A percentile compares a stretch with the other conserved stretches of the same genome.
These are phyloP conservation scores for Hipparchia sbordonii DNA, from an alignment of 2,888 invertebrate species.

Conservation along the genomic window DNA sequence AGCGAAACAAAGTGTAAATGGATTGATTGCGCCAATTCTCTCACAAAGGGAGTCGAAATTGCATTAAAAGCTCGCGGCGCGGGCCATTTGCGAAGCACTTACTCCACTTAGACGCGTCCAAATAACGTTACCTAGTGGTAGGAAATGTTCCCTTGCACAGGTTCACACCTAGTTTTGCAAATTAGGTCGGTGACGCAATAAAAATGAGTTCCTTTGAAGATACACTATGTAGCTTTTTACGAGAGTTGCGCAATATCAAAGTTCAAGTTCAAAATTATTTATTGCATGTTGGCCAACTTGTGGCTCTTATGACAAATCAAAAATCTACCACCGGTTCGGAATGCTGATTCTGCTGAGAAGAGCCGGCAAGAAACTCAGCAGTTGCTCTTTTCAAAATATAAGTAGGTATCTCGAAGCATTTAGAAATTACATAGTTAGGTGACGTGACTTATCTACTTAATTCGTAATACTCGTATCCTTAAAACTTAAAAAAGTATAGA, in stretches of 20 bases:
- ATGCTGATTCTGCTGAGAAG: no score
- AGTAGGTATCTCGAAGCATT: no score
- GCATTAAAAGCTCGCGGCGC: conserved; percentile 81
- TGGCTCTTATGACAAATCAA: no score
- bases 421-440: no score
- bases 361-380: no score
- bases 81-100: conserved; percentile 80
- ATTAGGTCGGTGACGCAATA: conserved; percentile 32
- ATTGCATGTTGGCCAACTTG: no score
- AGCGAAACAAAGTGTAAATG: conserved; percentile 84
- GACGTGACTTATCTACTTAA: no score
- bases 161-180: conserved; percentile 41
- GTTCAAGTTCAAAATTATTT: neutral
- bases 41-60: conserved; percentile 80
- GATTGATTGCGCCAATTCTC: conserved; percentile 83
- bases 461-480: no score
- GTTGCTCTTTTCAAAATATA: no score
- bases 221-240: neutral
- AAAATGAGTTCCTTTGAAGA: conserved; percentile 11
- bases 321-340: no score
- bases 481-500: no score
- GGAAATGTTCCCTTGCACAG: conserved; percentile 48
- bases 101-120: conserved; percentile 76
- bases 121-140: conserved; percentile 78
- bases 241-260: neutral